Conservation (phyloP, 2,797 vertebrate genomes). For the Acanthornis magna region DNA sequence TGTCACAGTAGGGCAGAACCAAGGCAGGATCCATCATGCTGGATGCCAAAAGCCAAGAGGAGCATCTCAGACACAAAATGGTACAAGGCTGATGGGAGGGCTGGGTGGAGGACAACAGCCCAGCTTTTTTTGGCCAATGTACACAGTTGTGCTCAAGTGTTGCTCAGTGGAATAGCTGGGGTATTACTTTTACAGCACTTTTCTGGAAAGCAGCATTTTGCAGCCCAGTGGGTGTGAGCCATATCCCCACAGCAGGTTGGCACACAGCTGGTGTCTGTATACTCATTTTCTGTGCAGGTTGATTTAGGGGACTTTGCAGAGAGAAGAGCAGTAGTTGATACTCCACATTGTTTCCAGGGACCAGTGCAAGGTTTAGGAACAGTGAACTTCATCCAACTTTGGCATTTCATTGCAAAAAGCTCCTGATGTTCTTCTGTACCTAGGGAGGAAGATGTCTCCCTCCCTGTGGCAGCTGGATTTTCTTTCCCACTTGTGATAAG, state of each 20-base stretch:
- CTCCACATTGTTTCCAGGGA: background rate
- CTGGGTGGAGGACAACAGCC: background rate
- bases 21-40: background rate
- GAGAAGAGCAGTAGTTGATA: background rate
- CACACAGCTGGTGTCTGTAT: background rate
- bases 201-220: slow-evolving; percentile 22
- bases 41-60: background rate
- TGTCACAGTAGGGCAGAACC: background rate
- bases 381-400: background rate
- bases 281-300: background rate
- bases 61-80: background rate
- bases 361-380: background rate
- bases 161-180: background rate
- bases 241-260: background rate
- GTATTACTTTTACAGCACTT: background rate
- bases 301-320: background rate
- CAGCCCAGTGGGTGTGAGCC: background rate
- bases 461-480: background rate
- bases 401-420: background rate
- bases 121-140: background rate
- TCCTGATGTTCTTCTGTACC: background rate
- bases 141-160: background rate
- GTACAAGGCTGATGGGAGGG: background rate
- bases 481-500: background rate
- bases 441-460: background rate